Evolutionary conservation across 2,113 vertebrate genomes (phyloP).

Genomic region (Pungitius pungitius): DNA sequence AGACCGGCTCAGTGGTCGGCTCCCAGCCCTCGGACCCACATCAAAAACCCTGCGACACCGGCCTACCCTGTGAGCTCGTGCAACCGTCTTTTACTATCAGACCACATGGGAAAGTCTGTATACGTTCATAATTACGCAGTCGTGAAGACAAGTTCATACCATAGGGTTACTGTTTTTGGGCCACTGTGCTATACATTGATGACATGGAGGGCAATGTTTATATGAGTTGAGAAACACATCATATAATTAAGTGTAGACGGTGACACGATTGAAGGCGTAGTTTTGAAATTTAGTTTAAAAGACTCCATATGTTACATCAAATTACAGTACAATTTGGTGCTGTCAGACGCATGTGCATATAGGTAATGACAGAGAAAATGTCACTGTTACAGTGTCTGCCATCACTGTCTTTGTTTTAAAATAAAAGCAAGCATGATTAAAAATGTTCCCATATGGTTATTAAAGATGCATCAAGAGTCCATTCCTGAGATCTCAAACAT

Average conservation of each 20-base stretch:
- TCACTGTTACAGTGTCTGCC: not conserved
- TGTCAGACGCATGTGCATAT: not conserved
- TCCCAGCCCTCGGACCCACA: constrained; percentile 69
- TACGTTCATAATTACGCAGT: constrained; percentile 53
- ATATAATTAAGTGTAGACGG: not conserved
- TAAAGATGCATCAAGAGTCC: constrained; percentile 32
- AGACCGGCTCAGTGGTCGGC: constrained; percentile 57
- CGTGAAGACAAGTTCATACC: constrained; percentile 68
- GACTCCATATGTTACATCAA: not conserved
- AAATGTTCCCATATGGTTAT: constrained; percentile 11
- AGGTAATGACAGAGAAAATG: not conserved
- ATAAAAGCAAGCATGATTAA: not conserved
- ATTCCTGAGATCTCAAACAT: constrained; percentile 64
- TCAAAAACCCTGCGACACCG: constrained; percentile 63
- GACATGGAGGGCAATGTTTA: constrained; percentile 6
- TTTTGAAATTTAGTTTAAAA: not conserved
- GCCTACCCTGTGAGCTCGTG: constrained; percentile 51
- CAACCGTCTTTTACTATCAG: constrained; percentile 58
- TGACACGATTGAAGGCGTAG: not conserved
- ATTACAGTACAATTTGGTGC: not conserved
- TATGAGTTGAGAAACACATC: not conserved
- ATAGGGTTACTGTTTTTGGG: constrained; percentile 50
- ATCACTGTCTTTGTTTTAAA: not conserved
- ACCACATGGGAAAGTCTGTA: constrained; percentile 61
- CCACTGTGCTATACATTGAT: constrained; percentile 64